Evolutionary conservation across 2,797 vertebrate species (phyloP), one percentile per base, ranked within the genome.

Genomic region (Remorina albescens): DNA sequence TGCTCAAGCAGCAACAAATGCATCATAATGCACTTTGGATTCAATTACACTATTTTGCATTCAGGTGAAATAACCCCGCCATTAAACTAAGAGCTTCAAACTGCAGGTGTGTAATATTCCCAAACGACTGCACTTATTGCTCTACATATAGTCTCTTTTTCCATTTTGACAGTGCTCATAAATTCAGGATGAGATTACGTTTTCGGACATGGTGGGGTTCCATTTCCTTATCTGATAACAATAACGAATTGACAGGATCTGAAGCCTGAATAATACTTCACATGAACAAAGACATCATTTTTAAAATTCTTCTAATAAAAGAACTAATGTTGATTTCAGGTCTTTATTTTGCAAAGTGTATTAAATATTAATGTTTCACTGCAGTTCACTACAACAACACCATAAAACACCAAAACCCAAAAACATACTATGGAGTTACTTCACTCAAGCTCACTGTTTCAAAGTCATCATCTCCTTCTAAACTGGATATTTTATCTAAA

Each of bases 71-170:
- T 69, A 76, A 76, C 71, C 59, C 54, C 61, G 25, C 75, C 53
- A 68, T 81, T 78, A 78, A 80, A 80, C 51, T 76, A 76, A 88
- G 81, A 74, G 63, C 64, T 73, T 79, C 62, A 75, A 44, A 32
- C 60, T 85, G 59, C 61, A 76, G 57, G 58, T 66, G 12, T 78
- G 67, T 58, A 73, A 67, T 83, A 69, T 81, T 59, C 74, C 55
- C 54, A 67, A 51, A 81, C 69, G 68, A 82, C 65, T 30, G 47
- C 32, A 57, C 25, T 74, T 15, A 36, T 70, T 28, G 53, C 36
- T 60, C 54, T 32, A 32, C 46, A 30, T 68, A 72, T 72, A 47
- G 28, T 74, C 63, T 34, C 61, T n/a, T 72, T 28, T 76, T 47
- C 32, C 53, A 36, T 58, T 76, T 80, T 73, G 44, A 82, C 30